Evolutionary conservation across 1,140 invertebrate genomes (phyloP), one percentile per base, ranked within the genome.

Genomic region (Dinothrombium tinctorium): DNA sequence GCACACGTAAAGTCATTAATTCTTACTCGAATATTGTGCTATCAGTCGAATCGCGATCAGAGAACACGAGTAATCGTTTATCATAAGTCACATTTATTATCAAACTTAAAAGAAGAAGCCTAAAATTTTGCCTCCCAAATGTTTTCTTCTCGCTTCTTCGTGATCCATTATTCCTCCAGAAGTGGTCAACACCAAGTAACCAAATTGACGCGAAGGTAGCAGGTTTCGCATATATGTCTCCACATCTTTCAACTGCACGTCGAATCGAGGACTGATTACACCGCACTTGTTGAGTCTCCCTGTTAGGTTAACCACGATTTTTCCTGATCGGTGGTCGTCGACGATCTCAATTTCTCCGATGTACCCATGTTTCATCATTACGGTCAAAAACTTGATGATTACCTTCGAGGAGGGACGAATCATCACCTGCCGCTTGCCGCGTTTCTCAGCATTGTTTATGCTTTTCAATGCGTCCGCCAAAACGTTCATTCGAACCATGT

Each of bases 341-440:
- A 99, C 87, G 47, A 98, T 87, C 68, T 99, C 94, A 64, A 98
- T 98, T 67, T 99, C 92, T 37, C 89, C 89, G 61, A 99, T 99
- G 60, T 99, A 99, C 47, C 89, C 92, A 68, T 99, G 89, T 63
- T 94, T 98, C 92, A 99, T 99, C 94, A 99, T 99, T 47, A 99
- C 94, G 50, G 82, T 89, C 37, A 99, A 66, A 60, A 99, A 99
- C 62, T 86, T 87, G 53, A 96, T 73, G 50, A 98, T 94, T 46
- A 99, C 92, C 73, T 98, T 99, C 0, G 92, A 98, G 56, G 77
- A 87, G 42, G 94, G 94, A 52, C 94, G 68, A 50, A 99, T 73
- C 29, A 99, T 68, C 26, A 99, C 94, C 66, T 99, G 94, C 45
- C 94, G 70, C 62, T 99, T 99, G 48, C 90, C 90, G 51, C 87